Conservation (phyloP, 2,113 vertebrate species). For the Copsychus sechellarum region DNA sequence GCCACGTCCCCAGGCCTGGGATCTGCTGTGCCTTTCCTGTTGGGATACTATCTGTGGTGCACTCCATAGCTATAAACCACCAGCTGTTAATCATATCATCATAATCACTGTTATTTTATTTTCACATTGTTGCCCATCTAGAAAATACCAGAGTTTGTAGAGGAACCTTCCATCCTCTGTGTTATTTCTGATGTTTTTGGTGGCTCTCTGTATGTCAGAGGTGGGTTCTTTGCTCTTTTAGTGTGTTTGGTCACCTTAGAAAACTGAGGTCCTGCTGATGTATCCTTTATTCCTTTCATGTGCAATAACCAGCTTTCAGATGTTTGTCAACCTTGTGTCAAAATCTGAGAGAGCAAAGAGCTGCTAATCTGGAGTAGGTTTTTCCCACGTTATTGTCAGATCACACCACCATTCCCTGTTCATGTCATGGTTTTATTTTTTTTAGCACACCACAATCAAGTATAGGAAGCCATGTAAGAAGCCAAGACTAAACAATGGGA, state of each 20-base stretch:
- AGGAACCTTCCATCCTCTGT: neutral
- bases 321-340: neutral
- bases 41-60: neutral
- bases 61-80: neutral
- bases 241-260: neutral
- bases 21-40: neutral
- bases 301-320: neutral
- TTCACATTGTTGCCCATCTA: neutral
- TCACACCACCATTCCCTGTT: neutral
- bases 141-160: neutral
- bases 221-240: neutral
- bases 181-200: neutral
- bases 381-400: neutral
- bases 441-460: neutral
- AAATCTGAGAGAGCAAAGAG: neutral
- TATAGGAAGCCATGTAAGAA: conserved; percentile 17
- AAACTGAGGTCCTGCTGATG: neutral
- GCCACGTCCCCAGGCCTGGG: neutral
- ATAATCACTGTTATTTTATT: neutral
- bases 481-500: conserved; percentile 19
- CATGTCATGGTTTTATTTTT: neutral
- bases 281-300: neutral
- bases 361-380: neutral
- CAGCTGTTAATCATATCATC: neutral
- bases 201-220: neutral